These are phyloP conservation scores for Tribolium castaneum DNA, from an alignment of 1,140 invertebrate species.

Conservation along the genomic window DNA sequence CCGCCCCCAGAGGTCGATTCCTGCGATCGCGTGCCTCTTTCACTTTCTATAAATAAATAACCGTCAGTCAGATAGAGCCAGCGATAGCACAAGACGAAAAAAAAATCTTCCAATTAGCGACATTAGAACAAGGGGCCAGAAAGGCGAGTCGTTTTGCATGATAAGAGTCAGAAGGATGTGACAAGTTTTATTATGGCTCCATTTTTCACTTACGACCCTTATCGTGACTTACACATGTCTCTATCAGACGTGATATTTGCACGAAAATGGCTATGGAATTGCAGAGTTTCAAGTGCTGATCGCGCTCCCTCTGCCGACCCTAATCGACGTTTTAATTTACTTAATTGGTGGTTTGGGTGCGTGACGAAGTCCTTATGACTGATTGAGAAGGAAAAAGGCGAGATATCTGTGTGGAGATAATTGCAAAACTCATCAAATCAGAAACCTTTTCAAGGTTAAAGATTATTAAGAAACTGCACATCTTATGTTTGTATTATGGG, in stretches of 20 bases:
- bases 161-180: conserved; percentile 4
- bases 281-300: neutral
- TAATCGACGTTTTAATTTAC: conserved; percentile 30
- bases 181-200: conserved; percentile 10
- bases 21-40: conserved; percentile 39
- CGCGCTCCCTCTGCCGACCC: neutral
- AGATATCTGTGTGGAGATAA: neutral
- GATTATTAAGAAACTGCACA: too few relatives aligned
- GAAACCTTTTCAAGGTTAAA: too few relatives aligned
- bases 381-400: conserved; percentile 19
- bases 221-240: conserved; percentile 27
- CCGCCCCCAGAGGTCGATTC: neutral
- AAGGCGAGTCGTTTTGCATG: conserved; percentile 8
- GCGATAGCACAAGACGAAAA: conserved; percentile 15
- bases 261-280: conserved; percentile 14
- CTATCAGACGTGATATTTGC: conserved; percentile 6
- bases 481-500: too few relatives aligned
- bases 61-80: neutral
- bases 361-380: neutral
- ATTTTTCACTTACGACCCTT: conserved; percentile 28
- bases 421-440: neutral
- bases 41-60: conserved; percentile 48
- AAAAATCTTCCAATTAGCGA: conserved; percentile 44
- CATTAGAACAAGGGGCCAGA: conserved; percentile 30
- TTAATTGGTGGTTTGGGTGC: neutral